phyloP scores from a whole-genome alignment of 2,888 invertebrate species.

The Noctua comes region DNA sequence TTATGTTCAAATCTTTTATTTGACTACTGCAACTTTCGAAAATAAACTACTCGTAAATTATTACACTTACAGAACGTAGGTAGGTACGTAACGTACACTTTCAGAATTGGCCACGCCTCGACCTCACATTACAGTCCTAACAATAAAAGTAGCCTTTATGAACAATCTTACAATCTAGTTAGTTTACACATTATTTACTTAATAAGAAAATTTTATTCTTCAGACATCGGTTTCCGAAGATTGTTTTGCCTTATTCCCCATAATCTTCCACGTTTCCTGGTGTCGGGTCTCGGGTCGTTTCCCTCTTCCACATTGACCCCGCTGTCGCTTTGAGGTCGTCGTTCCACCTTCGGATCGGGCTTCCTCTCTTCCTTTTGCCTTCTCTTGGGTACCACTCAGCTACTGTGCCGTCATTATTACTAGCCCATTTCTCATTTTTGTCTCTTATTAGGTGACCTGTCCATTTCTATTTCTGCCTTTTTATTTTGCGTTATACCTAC shows the following conservation, averaged over 20 bases:
- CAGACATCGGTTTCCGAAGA: too few species aligned
- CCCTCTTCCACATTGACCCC: background rate
- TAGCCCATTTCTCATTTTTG: background rate
- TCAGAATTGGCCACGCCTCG: background rate
- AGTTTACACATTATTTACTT: too few species aligned
- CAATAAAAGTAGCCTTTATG: too few species aligned
- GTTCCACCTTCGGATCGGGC: background rate
- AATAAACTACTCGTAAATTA: background rate
- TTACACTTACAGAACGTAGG: too few species aligned
- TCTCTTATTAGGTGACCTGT: background rate
- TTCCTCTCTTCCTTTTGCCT: background rate
- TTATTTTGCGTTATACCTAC: too few species aligned
- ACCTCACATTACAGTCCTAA: background rate
- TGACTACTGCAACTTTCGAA: background rate
- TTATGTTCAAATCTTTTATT: conserved; percentile 5
- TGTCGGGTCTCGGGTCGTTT: background rate
- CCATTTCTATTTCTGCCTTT: background rate
- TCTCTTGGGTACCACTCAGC: background rate
- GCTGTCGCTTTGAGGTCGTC: background rate
- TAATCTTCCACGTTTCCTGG: too few species aligned
- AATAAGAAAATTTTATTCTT: too few species aligned
- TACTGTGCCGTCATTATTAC: background rate
- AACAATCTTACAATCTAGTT: too few species aligned
- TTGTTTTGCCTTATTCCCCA: too few species aligned
- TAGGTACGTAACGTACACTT: background rate